Base-by-base conservation (phyloP, 2,888 invertebrate species). In the Drepana falcataria region DNA sequence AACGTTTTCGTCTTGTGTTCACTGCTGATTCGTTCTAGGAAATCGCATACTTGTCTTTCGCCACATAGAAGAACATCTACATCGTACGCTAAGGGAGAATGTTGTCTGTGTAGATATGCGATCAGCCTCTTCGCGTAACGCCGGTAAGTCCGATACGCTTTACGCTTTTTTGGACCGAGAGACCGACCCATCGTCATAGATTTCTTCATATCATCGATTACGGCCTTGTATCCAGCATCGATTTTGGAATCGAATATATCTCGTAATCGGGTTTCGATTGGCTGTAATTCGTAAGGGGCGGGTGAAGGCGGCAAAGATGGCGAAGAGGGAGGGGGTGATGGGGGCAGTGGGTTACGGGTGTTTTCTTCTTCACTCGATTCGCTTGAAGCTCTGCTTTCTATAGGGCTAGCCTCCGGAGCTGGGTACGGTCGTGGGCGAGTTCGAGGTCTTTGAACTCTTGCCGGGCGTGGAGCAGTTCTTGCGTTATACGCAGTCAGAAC, bases 151-250 rank as follows among this genome's bases (percentile, higher is more conserved):
- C 91, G 73, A 53, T 92, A 91, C 0, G 83, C 87, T 77, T 91
- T 91, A 48, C 91, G 83, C 63, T 92, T 92, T 51, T 87, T 78
- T 0, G 91, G 70, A 3, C 91, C 87, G 0, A 92, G 75, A 1
- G 88, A 86, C 51, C 91, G 79, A 0, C 91, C 91, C 87, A 90
- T 87, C 0, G 86, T 87, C 91, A 92, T 92, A 0, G 91, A 90
- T 63, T 91, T 92, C 64, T 92, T 92, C 91, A 92, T 91, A 35
- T 91, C 91, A 62, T 92, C 91, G 21, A 92, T 92, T 0, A 91
- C 90, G 2, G 91, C 90, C 78, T 91, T 92, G 65, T 91, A 92
- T 47, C 91, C 91, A n/a, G 91, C 91, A 56, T 92, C 91, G 37
- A 89, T 81, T 81, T 92, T 92, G 0, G 91, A 83, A 65, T 92